These are phyloP conservation scores for Atopsyche davidsoni DNA, from an alignment of 1,140 invertebrate species.

Conservation along the genomic window DNA sequence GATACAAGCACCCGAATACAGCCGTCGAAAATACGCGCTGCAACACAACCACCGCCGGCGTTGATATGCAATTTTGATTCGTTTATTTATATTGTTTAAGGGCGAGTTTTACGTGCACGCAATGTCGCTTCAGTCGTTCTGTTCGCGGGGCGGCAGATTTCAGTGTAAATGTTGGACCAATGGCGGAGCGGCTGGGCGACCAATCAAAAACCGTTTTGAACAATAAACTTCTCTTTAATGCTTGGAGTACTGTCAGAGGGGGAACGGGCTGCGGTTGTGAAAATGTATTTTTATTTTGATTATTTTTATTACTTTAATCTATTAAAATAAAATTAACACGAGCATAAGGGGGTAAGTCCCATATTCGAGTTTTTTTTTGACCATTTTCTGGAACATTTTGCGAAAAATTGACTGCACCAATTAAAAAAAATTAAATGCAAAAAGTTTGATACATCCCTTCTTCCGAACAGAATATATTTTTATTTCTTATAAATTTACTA, in stretches of 20 bases:
- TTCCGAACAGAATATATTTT: too few species aligned
- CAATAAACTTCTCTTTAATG: conserved; percentile 28
- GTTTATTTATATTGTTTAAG: background rate
- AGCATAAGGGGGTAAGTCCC: too few species aligned
- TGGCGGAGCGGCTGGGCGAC: conserved; percentile 15
- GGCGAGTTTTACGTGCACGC: background rate
- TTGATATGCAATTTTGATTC: conserved; percentile 3
- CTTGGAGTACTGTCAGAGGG: conserved; percentile 18
- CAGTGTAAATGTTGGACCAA: conserved; percentile 27
- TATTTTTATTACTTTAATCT: too few species aligned
- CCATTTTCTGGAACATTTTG: too few species aligned
- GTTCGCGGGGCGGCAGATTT: background rate
- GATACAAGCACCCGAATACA: conserved; percentile 21
- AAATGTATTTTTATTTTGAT: too few species aligned
- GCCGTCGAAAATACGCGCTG: background rate
- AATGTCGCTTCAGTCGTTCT: conserved; percentile 6
- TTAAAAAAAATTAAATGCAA: too few species aligned
- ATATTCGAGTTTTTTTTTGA: too few species aligned
- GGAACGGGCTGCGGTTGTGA: too few species aligned
- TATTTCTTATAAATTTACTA: too few species aligned
- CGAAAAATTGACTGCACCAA: too few species aligned
- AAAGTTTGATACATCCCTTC: too few species aligned
- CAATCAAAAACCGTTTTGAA: conserved; percentile 32
- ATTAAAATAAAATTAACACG: too few species aligned
- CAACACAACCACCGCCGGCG: background rate